Conservation (phyloP, 1,140 invertebrate genomes). For the Ganaspis sp. region DNA sequence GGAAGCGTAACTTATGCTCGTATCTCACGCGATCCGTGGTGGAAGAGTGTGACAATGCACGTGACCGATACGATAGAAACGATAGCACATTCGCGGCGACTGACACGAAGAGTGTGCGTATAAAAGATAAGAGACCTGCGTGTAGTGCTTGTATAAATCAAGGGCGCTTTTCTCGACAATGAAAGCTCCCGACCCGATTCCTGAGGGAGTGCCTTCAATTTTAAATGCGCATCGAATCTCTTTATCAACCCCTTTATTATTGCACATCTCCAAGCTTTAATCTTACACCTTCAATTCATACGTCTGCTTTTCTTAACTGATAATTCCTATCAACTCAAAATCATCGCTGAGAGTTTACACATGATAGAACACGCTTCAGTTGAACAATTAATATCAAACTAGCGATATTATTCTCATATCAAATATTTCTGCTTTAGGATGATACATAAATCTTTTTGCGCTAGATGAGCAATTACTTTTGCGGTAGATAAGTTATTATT, state of each 20-base stretch:
- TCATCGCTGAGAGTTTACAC: not conserved
- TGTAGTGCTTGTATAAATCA: slow-evolving; percentile 52
- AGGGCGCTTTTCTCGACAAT: slow-evolving; percentile 36
- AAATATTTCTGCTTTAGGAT: no score
- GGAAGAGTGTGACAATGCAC: slow-evolving; percentile 46
- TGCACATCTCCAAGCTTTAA: not conserved
- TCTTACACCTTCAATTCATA: not conserved
- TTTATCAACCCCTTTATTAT: not conserved
- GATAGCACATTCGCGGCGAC: slow-evolving; percentile 55
- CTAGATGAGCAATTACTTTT: no score
- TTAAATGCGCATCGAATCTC: not conserved
- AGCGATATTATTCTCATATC: no score
- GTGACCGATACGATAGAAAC: slow-evolving; percentile 45
- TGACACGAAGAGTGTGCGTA: slow-evolving; percentile 47
- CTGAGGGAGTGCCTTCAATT: slow-evolving; percentile 31
- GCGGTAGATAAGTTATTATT: no score
- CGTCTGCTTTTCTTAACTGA: not conserved
- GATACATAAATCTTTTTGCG: no score
- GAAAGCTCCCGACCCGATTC: slow-evolving; percentile 41
- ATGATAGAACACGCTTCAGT: not conserved
- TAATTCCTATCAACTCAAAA: no score
- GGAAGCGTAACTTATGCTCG: slow-evolving; percentile 31
- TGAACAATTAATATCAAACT: no score
- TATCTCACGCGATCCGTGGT: slow-evolving; percentile 43
- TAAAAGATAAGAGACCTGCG: slow-evolving; percentile 52